Base-by-base conservation (phyloP, 2,888 invertebrate genomes). In the Mythimna ferrago region DNA sequence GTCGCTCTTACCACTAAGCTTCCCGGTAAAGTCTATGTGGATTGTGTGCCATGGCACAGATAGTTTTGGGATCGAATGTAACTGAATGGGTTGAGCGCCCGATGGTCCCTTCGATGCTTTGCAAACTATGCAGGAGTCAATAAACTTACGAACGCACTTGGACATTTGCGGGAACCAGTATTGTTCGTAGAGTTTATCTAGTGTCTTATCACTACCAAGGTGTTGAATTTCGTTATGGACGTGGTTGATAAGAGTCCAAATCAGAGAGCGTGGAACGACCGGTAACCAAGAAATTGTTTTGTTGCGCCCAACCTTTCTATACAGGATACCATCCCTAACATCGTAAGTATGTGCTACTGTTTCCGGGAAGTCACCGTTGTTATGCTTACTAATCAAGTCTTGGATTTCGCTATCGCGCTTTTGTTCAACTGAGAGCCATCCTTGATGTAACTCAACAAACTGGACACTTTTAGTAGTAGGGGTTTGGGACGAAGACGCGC, bases 311-410 rank as follows among this genome's bases (percentile, higher is more conserved):
- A 86, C 67, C 66, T 87, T 89, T 10, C 87, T 66, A 32, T 82
- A 86, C 0, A 88, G 72, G 7, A 88, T 51, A 4, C 80, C 82
- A 0, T 85, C n/a, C 4, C 87, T n/a, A 0, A 88, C 77, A 32
- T 87, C 88, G 35, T 89, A 87, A 0, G 87, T 87, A 0, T 78
- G 78, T 5, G 61, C 60, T 2, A 78, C 19, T 0, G 70, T 10
- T 5, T 67, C 66, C 3, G 72, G 68, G 0, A 83, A 44, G 0
- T 63, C 70, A 6, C 63, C 63, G 0, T 64, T 73, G 0, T 35
- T 0, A 4, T 69, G 61, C 44, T 88, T 82, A 0, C 1, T 9
- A 6, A 88, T 74, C 0, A 88, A 9, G 16, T 83, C 72, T 10
- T 32, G 6, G 2, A 56, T 56, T 16, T 6, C 53, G 2, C 9